These are phyloP conservation scores for Blennius ocellaris DNA, from an alignment of 2,113 vertebrate genomes.

Conservation along the genomic window DNA sequence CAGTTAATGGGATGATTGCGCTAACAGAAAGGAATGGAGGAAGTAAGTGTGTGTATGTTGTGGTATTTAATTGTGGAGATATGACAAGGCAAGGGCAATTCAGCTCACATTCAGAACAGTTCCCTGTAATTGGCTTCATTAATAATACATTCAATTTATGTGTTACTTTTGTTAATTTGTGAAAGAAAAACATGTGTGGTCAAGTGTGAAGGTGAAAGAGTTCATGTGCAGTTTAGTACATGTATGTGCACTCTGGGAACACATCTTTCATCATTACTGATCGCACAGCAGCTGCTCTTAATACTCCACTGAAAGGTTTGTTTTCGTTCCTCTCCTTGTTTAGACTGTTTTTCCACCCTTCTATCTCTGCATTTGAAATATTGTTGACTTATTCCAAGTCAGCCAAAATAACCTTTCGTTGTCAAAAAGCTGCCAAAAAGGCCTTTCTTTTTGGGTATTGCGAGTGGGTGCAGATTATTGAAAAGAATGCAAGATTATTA, in stretches of 20 bases:
- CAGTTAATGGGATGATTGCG: constrained; percentile 39
- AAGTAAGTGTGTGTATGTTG: constrained; percentile 2
- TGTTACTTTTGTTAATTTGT: constrained; percentile 14
- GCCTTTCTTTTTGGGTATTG: constrained; percentile 5
- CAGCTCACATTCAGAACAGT: constrained; percentile 7
- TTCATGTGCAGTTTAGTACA: constrained; percentile 13
- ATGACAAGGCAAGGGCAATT: constrained; percentile 44
- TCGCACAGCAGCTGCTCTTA: neutral
- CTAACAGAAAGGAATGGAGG: constrained; percentile 38
- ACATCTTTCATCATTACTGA: neutral
- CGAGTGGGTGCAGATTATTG: neutral
- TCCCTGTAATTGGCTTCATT: constrained; percentile 35
- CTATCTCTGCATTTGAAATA: constrained; percentile 3
- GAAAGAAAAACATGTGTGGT: constrained; percentile 5
- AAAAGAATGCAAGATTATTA: constrained; percentile 10
- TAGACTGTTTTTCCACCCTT: neutral
- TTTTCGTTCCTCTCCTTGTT: constrained; percentile 5
- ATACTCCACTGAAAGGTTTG: constrained; percentile 7
- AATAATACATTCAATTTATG: constrained; percentile 27
- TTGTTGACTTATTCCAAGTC: neutral
- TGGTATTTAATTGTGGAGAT: constrained; percentile 32
- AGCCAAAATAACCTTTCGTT: constrained; percentile 1
- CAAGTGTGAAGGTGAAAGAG: constrained; percentile 54
- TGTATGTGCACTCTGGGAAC: neutral
- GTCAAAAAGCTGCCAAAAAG: constrained; percentile 15